Conservation (phyloP, 2,797 vertebrate genomes). For the Melanotaenia maccullochi region DNA sequence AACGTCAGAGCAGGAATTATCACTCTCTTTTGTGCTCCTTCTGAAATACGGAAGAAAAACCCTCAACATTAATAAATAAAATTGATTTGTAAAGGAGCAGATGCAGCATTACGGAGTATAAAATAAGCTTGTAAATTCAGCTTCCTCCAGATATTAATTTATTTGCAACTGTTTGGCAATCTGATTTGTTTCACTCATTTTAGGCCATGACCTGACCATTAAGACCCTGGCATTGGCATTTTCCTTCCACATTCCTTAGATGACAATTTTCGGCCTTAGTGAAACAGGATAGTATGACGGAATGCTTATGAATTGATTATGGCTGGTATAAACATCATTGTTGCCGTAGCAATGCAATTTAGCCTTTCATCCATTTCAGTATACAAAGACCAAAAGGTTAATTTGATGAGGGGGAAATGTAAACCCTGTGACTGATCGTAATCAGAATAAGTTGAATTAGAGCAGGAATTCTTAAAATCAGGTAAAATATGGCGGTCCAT, state of each 20-base stretch:
- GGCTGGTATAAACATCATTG: not conserved
- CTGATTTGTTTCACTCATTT: not conserved
- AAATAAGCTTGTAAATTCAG: constrained; percentile 13
- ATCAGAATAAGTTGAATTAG: constrained; percentile 43
- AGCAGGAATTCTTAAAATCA: constrained; percentile 31
- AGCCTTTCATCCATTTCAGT: constrained; percentile 3
- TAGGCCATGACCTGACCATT: not conserved
- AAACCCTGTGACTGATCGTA: constrained; percentile 52
- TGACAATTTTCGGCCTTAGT: not conserved
- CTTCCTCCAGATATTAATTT: not conserved
- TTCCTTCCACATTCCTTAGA: constrained; percentile 1
- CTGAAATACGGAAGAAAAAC: not conserved
- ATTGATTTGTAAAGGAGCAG: constrained; percentile 9
- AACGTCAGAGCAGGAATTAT: constrained; percentile 16
- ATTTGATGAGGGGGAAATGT: constrained; percentile 46
- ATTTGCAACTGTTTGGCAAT: not conserved
- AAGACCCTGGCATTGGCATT: not conserved
- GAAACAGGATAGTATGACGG: not conserved
- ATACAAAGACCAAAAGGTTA: constrained; percentile 24
- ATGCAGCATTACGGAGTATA: not conserved
- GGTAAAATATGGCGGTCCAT: constrained; percentile 32
- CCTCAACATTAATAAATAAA: not conserved
- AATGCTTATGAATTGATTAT: not conserved
- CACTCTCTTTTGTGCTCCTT: not conserved
- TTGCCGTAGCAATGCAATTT: constrained; percentile 11